Percentiles rank a stretch among this genome's conserved stretches.
These are phyloP conservation scores for Lagorchestes hirsutus DNA, from an alignment of 2,797 vertebrate species.

Conservation along the genomic window DNA sequence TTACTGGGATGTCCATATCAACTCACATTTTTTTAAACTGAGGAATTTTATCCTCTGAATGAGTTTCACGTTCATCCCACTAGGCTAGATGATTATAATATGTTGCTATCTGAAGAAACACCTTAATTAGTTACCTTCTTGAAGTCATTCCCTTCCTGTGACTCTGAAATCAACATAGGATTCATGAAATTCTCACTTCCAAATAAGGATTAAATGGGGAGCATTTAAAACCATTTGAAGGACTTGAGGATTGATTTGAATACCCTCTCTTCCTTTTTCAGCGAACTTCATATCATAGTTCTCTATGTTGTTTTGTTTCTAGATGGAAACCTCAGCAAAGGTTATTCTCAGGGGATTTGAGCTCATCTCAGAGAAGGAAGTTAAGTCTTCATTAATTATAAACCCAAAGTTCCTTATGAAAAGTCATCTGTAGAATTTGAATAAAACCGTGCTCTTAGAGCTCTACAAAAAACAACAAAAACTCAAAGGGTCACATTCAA, in stretches of 20 bases:
- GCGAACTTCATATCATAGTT: background rate
- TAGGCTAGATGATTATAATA: slow-evolving; percentile 75
- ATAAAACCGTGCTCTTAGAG: slow-evolving; percentile 29
- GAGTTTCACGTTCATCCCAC: slow-evolving; percentile 59
- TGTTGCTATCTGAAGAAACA: slow-evolving; percentile 67
- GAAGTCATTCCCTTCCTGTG: slow-evolving; percentile 75
- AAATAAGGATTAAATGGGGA: slow-evolving; percentile 50
- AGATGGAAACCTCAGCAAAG: slow-evolving; percentile 9
- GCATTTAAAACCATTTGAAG: slow-evolving; percentile 69
- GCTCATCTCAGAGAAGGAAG: slow-evolving; percentile 36
- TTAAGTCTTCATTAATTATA: background rate
- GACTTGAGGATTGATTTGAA: slow-evolving; percentile 38
- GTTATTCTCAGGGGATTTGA: slow-evolving; percentile 8
- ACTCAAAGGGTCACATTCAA: slow-evolving; percentile 12
- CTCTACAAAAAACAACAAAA: slow-evolving; percentile 3
- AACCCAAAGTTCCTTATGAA: background rate
- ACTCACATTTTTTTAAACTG: slow-evolving; percentile 49
- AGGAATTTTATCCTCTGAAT: slow-evolving; percentile 55
- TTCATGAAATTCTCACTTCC: slow-evolving; percentile 72
- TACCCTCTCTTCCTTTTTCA: background rate
- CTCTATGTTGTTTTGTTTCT: slow-evolving; percentile 12
- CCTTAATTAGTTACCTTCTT: background rate
- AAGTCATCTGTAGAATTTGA: background rate
- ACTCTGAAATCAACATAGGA: slow-evolving; percentile 69
- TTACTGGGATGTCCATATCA: background rate